A percentile compares a stretch with the other conserved stretches of the same genome.
Evolutionary conservation across 2,888 invertebrate species (phyloP).

Genomic region (Pollenia griseotomentosa): DNA sequence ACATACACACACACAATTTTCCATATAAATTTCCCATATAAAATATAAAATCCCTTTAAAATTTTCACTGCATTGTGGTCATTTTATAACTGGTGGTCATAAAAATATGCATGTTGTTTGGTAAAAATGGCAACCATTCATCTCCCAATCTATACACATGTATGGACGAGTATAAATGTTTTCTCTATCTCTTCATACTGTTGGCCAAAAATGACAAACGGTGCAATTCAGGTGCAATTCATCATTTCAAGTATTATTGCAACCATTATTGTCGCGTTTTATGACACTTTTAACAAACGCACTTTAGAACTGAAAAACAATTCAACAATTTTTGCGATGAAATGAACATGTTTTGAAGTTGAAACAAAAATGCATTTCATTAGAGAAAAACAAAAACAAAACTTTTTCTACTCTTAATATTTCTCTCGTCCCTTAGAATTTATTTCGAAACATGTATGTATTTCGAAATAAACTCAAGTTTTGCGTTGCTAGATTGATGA

Average conservation of each 20-base stretch:
- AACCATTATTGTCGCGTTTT: slow-evolving; percentile 82
- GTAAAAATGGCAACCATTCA: slow-evolving; percentile 53
- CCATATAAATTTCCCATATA: not conserved
- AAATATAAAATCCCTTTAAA: too few species aligned
- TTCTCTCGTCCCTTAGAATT: not conserved
- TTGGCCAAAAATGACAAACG: slow-evolving; percentile 76
- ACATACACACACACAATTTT: not conserved
- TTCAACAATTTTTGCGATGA: slow-evolving; percentile 21
- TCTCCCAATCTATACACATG: not conserved
- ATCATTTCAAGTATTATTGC: slow-evolving; percentile 83
- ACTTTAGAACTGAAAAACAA: slow-evolving; percentile 75
- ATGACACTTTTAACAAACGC: slow-evolving; percentile 81
- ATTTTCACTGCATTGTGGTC: slow-evolving; percentile 59
- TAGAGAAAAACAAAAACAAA: not conserved
- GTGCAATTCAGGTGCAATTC: slow-evolving; percentile 81
- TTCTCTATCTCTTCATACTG: slow-evolving; percentile 43
- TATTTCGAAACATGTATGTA: not conserved
- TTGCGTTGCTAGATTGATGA: not conserved
- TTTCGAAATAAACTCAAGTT: not conserved
- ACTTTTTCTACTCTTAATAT: too few species aligned
- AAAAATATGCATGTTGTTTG: slow-evolving; percentile 65
- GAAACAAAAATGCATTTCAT: too few species aligned
- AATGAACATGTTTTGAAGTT: not conserved
- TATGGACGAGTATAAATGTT: slow-evolving; percentile 22
- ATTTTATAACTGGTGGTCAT: slow-evolving; percentile 57